Conservation (phyloP, 2,113 vertebrate species). For the Ginglymostoma cirratum region DNA sequence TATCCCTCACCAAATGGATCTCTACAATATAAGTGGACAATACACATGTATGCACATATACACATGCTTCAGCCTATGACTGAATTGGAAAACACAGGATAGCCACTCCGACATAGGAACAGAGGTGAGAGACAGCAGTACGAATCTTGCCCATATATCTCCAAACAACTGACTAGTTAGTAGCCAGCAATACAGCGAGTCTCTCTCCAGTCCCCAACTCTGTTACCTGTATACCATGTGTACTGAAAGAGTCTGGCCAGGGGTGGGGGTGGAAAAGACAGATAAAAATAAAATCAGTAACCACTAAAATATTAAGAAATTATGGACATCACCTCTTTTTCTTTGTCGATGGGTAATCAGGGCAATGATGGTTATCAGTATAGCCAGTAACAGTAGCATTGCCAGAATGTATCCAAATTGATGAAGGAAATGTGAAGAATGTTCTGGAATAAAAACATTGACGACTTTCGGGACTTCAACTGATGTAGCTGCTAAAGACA, state of each 20-base stretch:
- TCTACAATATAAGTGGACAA: background rate
- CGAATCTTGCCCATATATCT: background rate
- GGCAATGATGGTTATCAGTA: constrained; percentile 65
- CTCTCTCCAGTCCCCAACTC: background rate
- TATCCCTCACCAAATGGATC: too few species aligned
- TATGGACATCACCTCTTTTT: constrained; percentile 63
- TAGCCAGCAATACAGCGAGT: background rate
- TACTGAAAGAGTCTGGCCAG: background rate
- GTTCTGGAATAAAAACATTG: constrained; percentile 82
- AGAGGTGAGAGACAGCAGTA: background rate
- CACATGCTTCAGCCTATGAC: background rate
- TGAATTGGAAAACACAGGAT: background rate
- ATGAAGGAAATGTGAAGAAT: constrained; percentile 73
- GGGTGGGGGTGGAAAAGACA: background rate
- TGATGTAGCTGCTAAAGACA: constrained; percentile 57
- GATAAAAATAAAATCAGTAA: background rate
- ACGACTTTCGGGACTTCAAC: constrained; percentile 67
- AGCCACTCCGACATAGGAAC: background rate
- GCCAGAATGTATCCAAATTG: constrained; percentile 86
- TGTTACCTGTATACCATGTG: background rate
- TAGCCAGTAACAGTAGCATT: constrained; percentile 70
- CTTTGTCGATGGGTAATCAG: constrained; percentile 67
- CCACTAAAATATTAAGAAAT: background rate
- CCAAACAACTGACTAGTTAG: background rate
- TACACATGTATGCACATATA: background rate